Base-by-base conservation (phyloP, 1,140 invertebrate species). In the Saxidomus purpurata region DNA sequence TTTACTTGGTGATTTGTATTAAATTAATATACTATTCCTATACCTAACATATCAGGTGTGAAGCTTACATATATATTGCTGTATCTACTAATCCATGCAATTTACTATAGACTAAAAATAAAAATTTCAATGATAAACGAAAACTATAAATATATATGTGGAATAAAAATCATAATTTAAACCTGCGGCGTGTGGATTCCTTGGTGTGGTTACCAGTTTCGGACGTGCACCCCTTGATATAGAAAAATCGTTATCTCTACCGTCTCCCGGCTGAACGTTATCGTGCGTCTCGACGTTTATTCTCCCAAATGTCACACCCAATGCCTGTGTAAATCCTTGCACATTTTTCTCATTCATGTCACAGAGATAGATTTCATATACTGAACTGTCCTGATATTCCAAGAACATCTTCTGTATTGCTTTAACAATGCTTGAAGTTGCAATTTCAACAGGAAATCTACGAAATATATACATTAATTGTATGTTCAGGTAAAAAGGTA, bases 321-420 rank as follows among this genome's bases (percentile, higher is more conserved):
- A 17, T 38, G 69, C 69, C 2, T 25, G 1, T 22, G 69, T 74
- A 40, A 74, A 74, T 8, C n/a, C n/a, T 2, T 74, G 1, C 22
- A 74, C 69, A 3, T 17, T 74, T 1, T 38, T 55, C 31, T 4
- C 25, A 4, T 80, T 80, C 17, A 80, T 55, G 25, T 80, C 76
- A 40, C 76, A 80, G 3, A 80, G 49, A 47, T 80, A 80, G 6
- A 80, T 25, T 17, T 80, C 76, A 55, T 25, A 9, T 11, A 80
- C 8, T 22, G 76, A 80, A 31, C 43, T 80, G 0, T 80, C 43
- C 47, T 52, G 43, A 80, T 31, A 28, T 36, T 55, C 76, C 28
- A 2, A 19, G 0, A 80, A 52, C 3, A 80, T 25, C 15, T 40
- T 31, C 47, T 55, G 52, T 31, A 80, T 15, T 52, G 76, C 76